phyloP scores from a whole-genome alignment of 2,888 invertebrate genomes.

The Byasa hedistus region DNA sequence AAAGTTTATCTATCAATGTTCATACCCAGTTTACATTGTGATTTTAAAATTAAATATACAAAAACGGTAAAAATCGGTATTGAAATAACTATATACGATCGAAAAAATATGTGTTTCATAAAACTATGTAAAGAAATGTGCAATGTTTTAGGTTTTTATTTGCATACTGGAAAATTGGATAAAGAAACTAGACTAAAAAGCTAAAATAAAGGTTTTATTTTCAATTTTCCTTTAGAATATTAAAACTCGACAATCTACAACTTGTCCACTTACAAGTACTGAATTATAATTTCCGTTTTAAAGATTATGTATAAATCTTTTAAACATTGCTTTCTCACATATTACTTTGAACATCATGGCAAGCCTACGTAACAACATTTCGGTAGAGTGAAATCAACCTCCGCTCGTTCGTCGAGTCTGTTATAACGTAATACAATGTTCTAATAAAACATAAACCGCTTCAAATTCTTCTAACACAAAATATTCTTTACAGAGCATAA shows the following conservation, averaged over 20 bases:
- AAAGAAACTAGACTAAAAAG: too few relatives aligned
- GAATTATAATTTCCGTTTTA: not conserved
- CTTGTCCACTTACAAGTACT: not conserved
- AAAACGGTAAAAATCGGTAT: too few relatives aligned
- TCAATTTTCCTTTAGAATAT: not conserved
- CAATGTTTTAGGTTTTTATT: too few relatives aligned
- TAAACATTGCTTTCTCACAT: not conserved
- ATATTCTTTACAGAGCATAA: slow-evolving; percentile 13
- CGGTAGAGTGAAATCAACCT: slow-evolving; percentile 22
- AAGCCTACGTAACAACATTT: not conserved
- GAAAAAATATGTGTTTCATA: too few relatives aligned
- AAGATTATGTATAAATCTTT: not conserved
- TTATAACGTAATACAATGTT: slow-evolving; percentile 15
- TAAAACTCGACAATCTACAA: not conserved
- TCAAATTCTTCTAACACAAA: slow-evolving; percentile 12
- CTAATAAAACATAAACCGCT: slow-evolving; percentile 6
- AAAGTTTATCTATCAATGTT: too few relatives aligned
- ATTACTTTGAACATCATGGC: not conserved
- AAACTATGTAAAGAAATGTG: too few relatives aligned
- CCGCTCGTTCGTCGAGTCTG: slow-evolving; percentile 5
- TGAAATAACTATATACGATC: too few relatives aligned
- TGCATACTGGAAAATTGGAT: too few relatives aligned
- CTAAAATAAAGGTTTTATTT: not conserved
- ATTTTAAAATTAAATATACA: too few relatives aligned
- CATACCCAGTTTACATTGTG: too few relatives aligned